Conservation (phyloP, 2,888 invertebrate species). For the Agrochola lota region DNA sequence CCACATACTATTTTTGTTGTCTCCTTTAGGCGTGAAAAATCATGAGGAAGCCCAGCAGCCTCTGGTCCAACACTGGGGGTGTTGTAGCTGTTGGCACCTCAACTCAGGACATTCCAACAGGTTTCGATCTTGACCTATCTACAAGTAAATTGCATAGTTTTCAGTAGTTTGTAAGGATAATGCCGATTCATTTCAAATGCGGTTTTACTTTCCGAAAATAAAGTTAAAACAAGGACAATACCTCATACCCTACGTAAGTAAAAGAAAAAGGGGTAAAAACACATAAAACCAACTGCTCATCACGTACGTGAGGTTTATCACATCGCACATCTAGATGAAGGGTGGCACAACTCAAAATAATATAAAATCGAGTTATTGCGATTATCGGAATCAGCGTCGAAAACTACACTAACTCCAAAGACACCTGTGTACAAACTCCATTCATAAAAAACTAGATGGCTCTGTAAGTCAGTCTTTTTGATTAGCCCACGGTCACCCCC, state of each 20-base stretch:
- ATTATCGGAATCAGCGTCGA: too few species aligned
- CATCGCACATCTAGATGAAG: too few species aligned
- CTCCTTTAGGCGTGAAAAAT: background rate
- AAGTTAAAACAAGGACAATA: slow-evolving; percentile 13
- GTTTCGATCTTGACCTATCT: background rate
- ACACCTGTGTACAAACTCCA: too few species aligned
- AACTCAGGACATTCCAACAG: background rate
- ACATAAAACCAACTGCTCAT: slow-evolving; percentile 6
- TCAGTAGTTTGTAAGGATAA: background rate
- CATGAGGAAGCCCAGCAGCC: background rate
- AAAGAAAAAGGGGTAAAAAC: slow-evolving; percentile 29
- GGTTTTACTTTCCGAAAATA: slow-evolving; percentile 3
- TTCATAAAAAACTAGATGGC: too few species aligned
- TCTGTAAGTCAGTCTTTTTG: too few species aligned
- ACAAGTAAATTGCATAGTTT: background rate
- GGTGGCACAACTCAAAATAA: too few species aligned
- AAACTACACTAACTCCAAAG: too few species aligned
- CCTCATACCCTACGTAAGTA: background rate
- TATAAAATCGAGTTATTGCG: too few species aligned
- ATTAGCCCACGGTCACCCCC: too few species aligned
- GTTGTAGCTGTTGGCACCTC: background rate
- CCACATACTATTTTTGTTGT: background rate
- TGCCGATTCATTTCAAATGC: slow-evolving; percentile 8
- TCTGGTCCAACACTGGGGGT: too few species aligned
- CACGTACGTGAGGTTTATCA: slow-evolving; percentile 8